These are phyloP conservation scores for Mormyrus proboscirostris DNA, from an alignment of 2,797 vertebrate species.

Conservation along the genomic window DNA sequence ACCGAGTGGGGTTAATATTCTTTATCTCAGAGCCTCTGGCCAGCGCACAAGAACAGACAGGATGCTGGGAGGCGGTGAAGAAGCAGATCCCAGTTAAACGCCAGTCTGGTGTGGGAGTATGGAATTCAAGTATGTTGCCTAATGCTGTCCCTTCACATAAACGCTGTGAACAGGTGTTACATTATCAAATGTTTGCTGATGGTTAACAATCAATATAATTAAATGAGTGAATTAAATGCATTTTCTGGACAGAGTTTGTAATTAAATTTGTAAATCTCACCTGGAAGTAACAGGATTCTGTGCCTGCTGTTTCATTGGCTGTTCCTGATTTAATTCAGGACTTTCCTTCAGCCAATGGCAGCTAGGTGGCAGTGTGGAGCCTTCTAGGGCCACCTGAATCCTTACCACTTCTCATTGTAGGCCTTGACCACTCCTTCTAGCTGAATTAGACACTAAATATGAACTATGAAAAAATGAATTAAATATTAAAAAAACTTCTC, in stretches of 20 bases:
- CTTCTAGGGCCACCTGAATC: neutral
- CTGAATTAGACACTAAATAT: neutral
- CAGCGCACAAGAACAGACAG: neutral
- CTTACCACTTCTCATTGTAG: neutral
- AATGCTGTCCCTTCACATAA: neutral
- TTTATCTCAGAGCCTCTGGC: constrained; percentile 62
- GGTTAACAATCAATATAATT: neutral
- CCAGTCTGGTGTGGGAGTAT: neutral
- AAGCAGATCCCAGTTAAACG: neutral
- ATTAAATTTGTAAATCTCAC: neutral
- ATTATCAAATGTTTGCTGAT: neutral
- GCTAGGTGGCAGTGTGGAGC: neutral
- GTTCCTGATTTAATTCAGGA: neutral
- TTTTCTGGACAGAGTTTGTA: neutral
- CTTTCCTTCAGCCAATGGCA: neutral
- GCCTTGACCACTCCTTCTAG: neutral
- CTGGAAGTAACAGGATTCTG: neutral
- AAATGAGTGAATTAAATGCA: neutral
- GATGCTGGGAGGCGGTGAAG: neutral
- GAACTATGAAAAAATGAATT: neutral
- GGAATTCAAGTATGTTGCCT: neutral
- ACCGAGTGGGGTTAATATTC: constrained; percentile 56
- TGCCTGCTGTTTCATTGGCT: neutral
- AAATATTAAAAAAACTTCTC: neutral
- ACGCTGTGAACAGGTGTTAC: neutral